These are phyloP conservation scores for Octonoba sinensis DNA, from an alignment of 2,888 invertebrate genomes.

Conservation along the genomic window DNA sequence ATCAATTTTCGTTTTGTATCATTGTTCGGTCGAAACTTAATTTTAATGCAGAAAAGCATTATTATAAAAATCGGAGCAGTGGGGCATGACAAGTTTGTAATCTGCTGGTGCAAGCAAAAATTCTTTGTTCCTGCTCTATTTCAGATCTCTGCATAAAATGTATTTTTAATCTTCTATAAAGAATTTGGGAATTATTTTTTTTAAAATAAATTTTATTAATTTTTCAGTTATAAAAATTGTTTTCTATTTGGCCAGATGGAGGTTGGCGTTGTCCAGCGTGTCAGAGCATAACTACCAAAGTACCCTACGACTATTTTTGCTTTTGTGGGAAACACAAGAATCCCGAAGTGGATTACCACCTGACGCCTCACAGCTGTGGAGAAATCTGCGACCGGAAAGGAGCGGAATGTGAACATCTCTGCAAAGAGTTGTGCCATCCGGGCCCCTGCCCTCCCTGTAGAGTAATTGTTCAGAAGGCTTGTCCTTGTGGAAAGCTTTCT, in stretches of 20 bases:
- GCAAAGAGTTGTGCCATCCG: constrained; percentile 89
- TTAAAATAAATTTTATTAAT: too few species aligned
- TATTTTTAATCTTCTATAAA: too few species aligned
- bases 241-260: constrained; percentile 15
- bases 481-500: constrained; percentile 83
- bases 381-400: constrained; percentile 80
- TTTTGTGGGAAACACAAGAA: constrained; percentile 87
- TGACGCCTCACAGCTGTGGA: constrained; percentile 92
- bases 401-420: constrained; percentile 75
- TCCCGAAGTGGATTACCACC: constrained; percentile 82
- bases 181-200: too few species aligned
- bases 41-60: too few species aligned
- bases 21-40: too few species aligned
- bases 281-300: constrained; percentile 81
- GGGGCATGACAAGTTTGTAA: too few species aligned
- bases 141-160: too few species aligned
- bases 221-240: background rate
- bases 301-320: constrained; percentile 87
- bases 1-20: too few species aligned
- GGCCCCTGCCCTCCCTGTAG: constrained; percentile 85
- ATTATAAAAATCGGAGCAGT: too few species aligned
- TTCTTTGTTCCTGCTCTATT: too few species aligned
- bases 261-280: constrained; percentile 96
- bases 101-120: too few species aligned
- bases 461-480: constrained; percentile 74